Evolutionary conservation across 2,888 invertebrate genomes (phyloP).

Genomic region (Axea sp.): DNA sequence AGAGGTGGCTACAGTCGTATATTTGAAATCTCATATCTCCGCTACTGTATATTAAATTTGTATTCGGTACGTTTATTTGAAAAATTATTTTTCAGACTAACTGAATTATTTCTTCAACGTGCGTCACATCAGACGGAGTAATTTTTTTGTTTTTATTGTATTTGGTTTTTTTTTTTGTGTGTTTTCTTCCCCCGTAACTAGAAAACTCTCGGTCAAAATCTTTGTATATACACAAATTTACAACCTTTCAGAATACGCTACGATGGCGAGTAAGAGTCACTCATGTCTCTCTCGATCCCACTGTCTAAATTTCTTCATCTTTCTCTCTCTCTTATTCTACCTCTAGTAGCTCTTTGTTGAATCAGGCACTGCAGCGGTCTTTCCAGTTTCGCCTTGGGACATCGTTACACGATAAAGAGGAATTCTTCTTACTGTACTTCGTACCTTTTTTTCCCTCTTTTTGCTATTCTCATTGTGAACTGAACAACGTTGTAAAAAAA

Average conservation of each 20-base stretch:
- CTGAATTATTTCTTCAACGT: conserved; percentile 35
- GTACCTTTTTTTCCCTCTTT: conserved; percentile 24
- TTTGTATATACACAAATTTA: conserved; percentile 61
- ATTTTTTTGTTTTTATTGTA: too few relatives aligned
- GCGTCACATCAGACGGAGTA: conserved; percentile 11
- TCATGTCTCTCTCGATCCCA: conserved; percentile 35
- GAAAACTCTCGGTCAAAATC: conserved; percentile 53
- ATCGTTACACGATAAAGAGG: conserved; percentile 72
- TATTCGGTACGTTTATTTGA: conserved; percentile 3
- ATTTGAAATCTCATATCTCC: conserved; percentile 32
- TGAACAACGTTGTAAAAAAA: conserved; percentile 33
- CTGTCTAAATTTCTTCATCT: conserved; percentile 42
- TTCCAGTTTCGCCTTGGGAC: conserved; percentile 70
- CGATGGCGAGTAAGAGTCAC: conserved; percentile 59
- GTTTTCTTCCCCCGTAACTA: too few relatives aligned
- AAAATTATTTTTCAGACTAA: background rate
- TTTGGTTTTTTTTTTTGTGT: too few relatives aligned
- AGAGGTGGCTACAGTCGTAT: conserved; percentile 38
- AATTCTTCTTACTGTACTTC: conserved; percentile 59
- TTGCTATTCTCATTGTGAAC: conserved; percentile 33
- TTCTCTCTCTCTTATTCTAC: conserved; percentile 45
- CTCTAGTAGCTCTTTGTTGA: conserved; percentile 67
- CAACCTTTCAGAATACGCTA: conserved; percentile 60
- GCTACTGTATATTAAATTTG: conserved; percentile 23
- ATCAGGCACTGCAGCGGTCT: conserved; percentile 70